These are phyloP conservation scores for Megaptera novaeangliae DNA, from an alignment of 2,113 vertebrate genomes.

Conservation along the genomic window DNA sequence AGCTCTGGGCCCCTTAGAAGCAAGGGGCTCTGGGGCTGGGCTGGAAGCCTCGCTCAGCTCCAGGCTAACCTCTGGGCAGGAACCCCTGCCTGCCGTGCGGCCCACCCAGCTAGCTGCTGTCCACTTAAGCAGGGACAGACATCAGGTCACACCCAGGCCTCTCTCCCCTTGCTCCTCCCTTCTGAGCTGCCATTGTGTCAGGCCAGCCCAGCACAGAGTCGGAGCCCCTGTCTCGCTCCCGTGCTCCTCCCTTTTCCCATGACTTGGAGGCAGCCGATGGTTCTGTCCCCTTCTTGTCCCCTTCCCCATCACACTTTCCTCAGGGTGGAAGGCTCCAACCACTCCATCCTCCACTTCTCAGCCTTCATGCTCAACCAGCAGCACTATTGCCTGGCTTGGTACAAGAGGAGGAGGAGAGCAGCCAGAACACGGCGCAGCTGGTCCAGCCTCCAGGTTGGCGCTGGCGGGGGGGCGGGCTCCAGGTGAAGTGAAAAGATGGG, in stretches of 20 bases:
- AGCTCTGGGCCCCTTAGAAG: not conserved
- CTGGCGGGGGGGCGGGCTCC: not conserved
- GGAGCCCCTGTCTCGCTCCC: not conserved
- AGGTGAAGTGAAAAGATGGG: not conserved
- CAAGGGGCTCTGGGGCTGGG: not conserved
- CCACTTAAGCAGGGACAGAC: no score
- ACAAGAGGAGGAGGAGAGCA: not conserved
- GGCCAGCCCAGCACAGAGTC: not conserved
- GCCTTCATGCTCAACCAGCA: not conserved
- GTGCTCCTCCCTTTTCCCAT: not conserved
- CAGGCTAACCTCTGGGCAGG: not conserved
- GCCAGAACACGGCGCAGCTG: not conserved
- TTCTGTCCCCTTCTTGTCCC: not conserved
- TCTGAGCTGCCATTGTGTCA: not conserved
- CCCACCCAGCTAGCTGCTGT: not conserved
- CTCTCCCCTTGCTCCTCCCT: no score
- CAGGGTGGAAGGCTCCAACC: not conserved
- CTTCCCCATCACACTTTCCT: not conserved
- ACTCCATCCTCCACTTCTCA: not conserved
- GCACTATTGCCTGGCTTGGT: accelerated
- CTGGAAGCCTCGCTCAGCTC: not conserved
- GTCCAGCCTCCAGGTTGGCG: not conserved
- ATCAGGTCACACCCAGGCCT: not conserved
- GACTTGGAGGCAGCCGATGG: not conserved
- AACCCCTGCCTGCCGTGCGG: not conserved